These are phyloP conservation scores for Paratrypauchen microcephalus DNA, from an alignment of 2,797 vertebrate species.

Conservation along the genomic window DNA sequence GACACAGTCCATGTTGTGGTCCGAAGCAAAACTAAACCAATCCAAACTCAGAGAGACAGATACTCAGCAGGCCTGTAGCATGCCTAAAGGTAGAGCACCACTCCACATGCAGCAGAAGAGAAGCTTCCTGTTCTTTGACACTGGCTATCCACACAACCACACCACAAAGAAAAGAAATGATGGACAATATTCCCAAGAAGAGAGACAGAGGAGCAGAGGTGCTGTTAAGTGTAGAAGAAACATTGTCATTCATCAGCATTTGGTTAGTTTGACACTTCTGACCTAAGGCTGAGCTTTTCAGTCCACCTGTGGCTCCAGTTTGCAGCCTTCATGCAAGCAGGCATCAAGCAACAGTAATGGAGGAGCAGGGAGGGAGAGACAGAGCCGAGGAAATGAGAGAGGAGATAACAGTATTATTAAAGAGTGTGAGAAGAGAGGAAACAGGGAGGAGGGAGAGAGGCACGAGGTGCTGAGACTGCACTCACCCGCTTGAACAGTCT, in stretches of 20 bases:
- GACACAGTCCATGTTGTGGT: conserved; percentile 26
- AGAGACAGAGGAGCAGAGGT: conserved; percentile 58
- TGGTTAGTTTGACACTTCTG: conserved; percentile 78
- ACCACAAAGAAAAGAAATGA: conserved; percentile 47
- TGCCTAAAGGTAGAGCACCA: conserved; percentile 75
- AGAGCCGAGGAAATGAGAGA: conserved; percentile 48
- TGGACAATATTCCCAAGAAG: conserved; percentile 51
- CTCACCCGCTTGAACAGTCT: conserved; percentile 99
- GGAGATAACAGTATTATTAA: conserved; percentile 56
- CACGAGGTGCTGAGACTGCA: conserved; percentile 94
- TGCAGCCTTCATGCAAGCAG: conserved; percentile 99
- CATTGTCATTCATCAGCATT: conserved; percentile 77
- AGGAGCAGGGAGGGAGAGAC: conserved; percentile 53
- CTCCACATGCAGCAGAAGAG: conserved; percentile 78
- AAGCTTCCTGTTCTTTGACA: conserved; percentile 57
- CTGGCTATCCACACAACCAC: conserved; percentile 59
- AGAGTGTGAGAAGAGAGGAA: conserved; percentile 58
- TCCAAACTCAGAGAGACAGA: conserved; percentile 63
- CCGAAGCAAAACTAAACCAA: conserved; percentile 63
- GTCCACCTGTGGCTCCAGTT: conserved; percentile 82
- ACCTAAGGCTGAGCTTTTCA: conserved; percentile 70
- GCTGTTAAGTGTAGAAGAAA: conserved; percentile 73
- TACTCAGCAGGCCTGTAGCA: conserved; percentile 72
- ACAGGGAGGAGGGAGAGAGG: conserved; percentile 51
- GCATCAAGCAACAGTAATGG: conserved; percentile 88